phyloP scores from a whole-genome alignment of 2,888 invertebrate genomes.

The Myopa tessellatipennis region DNA sequence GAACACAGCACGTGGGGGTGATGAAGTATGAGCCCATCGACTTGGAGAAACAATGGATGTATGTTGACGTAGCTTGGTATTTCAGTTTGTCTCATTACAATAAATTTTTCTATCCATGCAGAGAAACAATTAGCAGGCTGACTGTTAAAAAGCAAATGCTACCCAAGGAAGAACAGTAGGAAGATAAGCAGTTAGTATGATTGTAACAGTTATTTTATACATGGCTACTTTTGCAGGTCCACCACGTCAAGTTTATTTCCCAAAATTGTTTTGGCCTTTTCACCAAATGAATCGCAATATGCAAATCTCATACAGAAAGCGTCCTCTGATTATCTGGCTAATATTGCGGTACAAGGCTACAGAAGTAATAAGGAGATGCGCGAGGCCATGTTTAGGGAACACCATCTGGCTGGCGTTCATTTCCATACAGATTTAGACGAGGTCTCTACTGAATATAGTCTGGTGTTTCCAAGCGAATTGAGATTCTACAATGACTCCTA shows the following conservation, averaged over 20 bases:
- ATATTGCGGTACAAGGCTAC: conserved; percentile 34
- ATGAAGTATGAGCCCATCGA: not conserved
- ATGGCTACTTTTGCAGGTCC: not conserved
- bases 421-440: conserved; percentile 69
- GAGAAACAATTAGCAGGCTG: not conserved
- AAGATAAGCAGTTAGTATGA: not conserved
- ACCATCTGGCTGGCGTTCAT: conserved; percentile 56
- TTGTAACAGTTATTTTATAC: not conserved
- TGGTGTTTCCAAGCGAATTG: conserved; percentile 56
- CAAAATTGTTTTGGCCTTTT: conserved; percentile 50
- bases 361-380: conserved; percentile 41
- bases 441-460: conserved; percentile 46
- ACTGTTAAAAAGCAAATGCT: not conserved
- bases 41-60: conserved; percentile 16
- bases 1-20: not conserved
- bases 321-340: not conserved
- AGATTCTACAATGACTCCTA: conserved; percentile 43
- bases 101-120: not conserved
- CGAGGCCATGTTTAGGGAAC: conserved; percentile 36
- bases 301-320: conserved; percentile 41
- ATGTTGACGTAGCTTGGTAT: not conserved
- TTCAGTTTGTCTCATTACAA: not conserved
- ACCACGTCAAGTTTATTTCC: conserved; percentile 48
- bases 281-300: conserved; percentile 46
- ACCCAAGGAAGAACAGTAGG: not conserved